Base-by-base conservation (phyloP, 2,113 vertebrate species). In the Pomatorhinus ruficollis region DNA sequence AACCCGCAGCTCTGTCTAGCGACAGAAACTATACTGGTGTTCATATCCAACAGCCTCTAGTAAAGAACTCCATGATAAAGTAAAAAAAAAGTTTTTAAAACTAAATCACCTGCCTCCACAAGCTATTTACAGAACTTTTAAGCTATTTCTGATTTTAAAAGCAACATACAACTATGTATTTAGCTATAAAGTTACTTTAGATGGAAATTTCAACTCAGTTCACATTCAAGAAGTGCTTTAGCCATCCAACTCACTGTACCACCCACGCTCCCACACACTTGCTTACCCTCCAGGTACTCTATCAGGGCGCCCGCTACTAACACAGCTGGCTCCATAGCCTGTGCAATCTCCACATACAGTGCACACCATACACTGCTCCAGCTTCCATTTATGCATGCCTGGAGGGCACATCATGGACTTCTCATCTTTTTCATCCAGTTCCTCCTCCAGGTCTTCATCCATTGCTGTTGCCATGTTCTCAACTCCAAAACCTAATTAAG, bases 351-450 rank as follows among this genome's bases (percentile, higher is more conserved):
- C 99, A 92, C 99, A 99, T 23, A 99, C 99, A 1, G 99, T 99
- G 97, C 99, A 99, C 53, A 99, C 99, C 99, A 99, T 99, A 92
- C 99, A 99, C 97, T 99, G 99, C 87, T 99, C 99, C 98, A 99
- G 84, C 97, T 99, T 99, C 99, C 99, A 99, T 64, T 99, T 99
- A 97, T 99, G 99, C 98, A 99, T 99, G 93, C 99, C 99, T 16
- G 99, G 99, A 88, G 99, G 99, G 92, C 99, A 99, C 99, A 99
- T 99, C 98, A 99, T 99, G 76, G 99, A 99, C 90, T 99, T 99
- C 96, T 99, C 99, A 94, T 99, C 99, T 93, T 99, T 99, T 77
- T 99, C 99, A 95, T 99, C 99, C 27, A 99, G 96, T 75, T 99
- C 99, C 47, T 99, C 99, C 94, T 99, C 99, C 85, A 99, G 96